Percentiles rank a stretch among this genome's conserved stretches.
phyloP scores from a whole-genome alignment of 2,888 invertebrate species.

The Theodoxus fluviatilis region DNA sequence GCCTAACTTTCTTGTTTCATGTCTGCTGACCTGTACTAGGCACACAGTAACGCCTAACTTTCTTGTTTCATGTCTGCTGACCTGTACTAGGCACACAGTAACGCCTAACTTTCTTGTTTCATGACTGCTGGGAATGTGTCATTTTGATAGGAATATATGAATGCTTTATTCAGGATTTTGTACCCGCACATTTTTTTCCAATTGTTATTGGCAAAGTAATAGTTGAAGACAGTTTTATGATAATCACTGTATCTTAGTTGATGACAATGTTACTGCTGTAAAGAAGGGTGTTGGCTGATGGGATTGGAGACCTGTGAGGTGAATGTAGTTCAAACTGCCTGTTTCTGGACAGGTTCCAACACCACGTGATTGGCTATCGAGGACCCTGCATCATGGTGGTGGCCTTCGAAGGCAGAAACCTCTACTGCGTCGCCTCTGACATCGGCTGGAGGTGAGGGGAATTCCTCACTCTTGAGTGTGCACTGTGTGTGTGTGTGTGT shows the following conservation, averaged over 20 bases:
- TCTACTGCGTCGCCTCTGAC: slow-evolving; percentile 80
- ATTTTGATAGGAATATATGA: too few species aligned
- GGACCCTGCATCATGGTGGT: slow-evolving; percentile 71
- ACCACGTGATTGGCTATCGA: slow-evolving; percentile 83
- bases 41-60: too few species aligned
- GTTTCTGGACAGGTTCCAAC: slow-evolving; percentile 72
- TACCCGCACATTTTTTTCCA: background rate
- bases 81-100: too few species aligned
- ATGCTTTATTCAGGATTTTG: background rate
- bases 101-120: too few species aligned
- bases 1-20: too few species aligned
- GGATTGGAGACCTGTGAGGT: background rate
- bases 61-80: too few species aligned
- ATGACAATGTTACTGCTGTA: too few species aligned
- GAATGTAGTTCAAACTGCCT: slow-evolving; percentile 7
- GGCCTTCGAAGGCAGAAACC: slow-evolving; percentile 70
- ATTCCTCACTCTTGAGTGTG: background rate
- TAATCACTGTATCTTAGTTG: too few species aligned
- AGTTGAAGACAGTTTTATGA: background rate
- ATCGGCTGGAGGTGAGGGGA: slow-evolving; percentile 87
- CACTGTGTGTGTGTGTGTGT: slow-evolving; percentile 3
- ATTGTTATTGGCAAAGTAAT: background rate
- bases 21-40: too few species aligned
- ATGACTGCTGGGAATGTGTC: too few species aligned
- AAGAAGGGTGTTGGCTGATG: background rate